These are phyloP conservation scores for Crotalus viridis DNA, from an alignment of 2,113 vertebrate genomes.

Conservation along the genomic window DNA sequence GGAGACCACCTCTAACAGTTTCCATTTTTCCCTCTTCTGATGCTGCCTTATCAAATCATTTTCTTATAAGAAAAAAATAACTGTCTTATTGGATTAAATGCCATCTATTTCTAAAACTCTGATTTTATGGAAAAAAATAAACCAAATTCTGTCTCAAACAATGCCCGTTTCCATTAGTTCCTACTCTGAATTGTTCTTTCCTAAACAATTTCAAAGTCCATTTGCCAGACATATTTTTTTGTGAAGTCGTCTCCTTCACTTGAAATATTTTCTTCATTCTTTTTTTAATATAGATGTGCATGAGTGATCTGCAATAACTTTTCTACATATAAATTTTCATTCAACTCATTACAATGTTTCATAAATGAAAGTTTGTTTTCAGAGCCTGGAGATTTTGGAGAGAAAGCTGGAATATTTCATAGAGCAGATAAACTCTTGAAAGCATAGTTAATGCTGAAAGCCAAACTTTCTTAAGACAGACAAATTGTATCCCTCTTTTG, in stretches of 20 bases:
- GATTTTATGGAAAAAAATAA: neutral
- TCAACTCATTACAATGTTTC: slow-evolving; percentile 8
- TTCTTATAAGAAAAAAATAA: neutral
- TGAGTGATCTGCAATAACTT: fast-evolving
- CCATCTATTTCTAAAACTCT: neutral
- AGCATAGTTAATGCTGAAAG: slow-evolving; percentile 19
- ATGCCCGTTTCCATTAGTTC: neutral
- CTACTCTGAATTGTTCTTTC: neutral
- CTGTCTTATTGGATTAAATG: neutral
- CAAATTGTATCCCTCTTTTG: slow-evolving; percentile 14
- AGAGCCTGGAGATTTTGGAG: neutral
- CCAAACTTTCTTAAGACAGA: slow-evolving; percentile 29
- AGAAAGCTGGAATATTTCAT: slow-evolving; percentile 5
- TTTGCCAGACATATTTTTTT: neutral
- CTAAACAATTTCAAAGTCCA: neutral
- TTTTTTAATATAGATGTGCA: neutral
- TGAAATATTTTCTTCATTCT: fast-evolving
- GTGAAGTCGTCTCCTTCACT: neutral
- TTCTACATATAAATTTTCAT: neutral
- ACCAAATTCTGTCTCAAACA: neutral
- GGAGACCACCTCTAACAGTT: neutral
- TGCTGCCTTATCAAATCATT: neutral
- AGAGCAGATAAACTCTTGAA: slow-evolving; percentile 20
- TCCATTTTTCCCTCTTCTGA: no score
- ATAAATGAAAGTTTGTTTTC: neutral